Percentiles rank a stretch among this genome's conserved stretches.
Conservation (phyloP, 2,113 vertebrate genomes). For the Gallinago jamesoni region DNA sequence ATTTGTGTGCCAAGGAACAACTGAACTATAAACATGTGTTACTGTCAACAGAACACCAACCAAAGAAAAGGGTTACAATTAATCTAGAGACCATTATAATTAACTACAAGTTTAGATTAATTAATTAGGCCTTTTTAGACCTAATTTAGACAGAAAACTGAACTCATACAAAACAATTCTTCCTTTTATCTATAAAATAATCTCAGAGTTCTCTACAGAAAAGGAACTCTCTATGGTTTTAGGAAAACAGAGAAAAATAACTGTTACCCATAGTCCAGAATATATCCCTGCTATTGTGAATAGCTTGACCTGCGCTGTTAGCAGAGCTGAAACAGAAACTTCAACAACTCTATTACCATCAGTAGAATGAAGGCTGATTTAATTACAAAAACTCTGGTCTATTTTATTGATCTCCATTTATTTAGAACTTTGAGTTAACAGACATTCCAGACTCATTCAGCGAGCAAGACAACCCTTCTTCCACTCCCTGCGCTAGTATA, state of each 20-base stretch:
- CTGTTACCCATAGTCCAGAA: background rate
- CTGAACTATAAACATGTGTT: background rate
- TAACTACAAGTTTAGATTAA: background rate
- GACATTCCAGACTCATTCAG: background rate
- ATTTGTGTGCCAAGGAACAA: background rate
- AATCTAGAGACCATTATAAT: background rate
- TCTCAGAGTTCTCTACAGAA: background rate
- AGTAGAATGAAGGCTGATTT: background rate
- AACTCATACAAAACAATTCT: background rate
- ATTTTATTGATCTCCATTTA: background rate
- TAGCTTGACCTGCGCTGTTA: background rate
- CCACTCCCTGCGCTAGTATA: background rate
- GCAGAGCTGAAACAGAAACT: background rate
- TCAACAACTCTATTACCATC: rapidly evolving
- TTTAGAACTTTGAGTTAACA: background rate
- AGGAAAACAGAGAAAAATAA: background rate
- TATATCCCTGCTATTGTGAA: background rate
- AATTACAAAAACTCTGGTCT: background rate
- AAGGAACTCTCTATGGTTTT: background rate
- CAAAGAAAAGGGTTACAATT: background rate
- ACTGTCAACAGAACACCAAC: background rate
- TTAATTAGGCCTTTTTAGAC: background rate
- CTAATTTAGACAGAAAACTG: background rate
- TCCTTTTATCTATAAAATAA: background rate
- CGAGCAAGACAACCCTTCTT: background rate